Conservation (phyloP, 2,888 invertebrate species). For the Tiliacea citrago region DNA sequence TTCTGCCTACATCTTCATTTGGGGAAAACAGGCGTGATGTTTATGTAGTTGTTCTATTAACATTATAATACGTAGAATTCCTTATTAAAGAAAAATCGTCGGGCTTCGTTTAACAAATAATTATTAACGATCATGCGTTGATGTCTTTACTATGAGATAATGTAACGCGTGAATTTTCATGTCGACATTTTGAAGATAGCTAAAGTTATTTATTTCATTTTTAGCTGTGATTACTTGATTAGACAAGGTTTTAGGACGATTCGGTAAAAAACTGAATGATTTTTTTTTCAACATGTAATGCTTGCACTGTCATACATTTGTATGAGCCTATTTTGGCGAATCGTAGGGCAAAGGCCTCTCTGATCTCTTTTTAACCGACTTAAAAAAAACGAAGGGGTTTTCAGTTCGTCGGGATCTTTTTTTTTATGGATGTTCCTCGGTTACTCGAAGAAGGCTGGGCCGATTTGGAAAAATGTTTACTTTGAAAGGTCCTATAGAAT, state of each 20-base stretch:
- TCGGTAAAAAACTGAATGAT: neutral
- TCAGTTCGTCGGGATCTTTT: too few relatives aligned
- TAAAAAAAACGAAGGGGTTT: too few relatives aligned
- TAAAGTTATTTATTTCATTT: neutral
- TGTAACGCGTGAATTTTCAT: neutral
- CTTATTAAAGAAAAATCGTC: neutral
- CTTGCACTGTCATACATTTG: neutral
- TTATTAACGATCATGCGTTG: slow-evolving; percentile 41
- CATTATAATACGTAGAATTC: neutral
- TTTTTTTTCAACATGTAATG: neutral
- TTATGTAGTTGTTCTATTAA: neutral
- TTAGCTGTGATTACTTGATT: too few relatives aligned
- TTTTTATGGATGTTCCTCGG: too few relatives aligned
- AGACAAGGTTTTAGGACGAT: neutral
- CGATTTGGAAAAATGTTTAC: too few relatives aligned
- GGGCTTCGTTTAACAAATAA: neutral
- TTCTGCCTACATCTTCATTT: neutral
- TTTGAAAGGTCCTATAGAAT: too few relatives aligned
- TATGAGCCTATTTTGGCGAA: neutral
- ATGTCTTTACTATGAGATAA: slow-evolving; percentile 58
- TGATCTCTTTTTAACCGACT: too few relatives aligned
- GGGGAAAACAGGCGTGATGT: neutral
- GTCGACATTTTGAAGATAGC: neutral
- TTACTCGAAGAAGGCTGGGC: too few relatives aligned
- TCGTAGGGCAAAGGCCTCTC: neutral